Evolutionary conservation across 2,797 vertebrate species (phyloP).

Genomic region (Manis javanica): DNA sequence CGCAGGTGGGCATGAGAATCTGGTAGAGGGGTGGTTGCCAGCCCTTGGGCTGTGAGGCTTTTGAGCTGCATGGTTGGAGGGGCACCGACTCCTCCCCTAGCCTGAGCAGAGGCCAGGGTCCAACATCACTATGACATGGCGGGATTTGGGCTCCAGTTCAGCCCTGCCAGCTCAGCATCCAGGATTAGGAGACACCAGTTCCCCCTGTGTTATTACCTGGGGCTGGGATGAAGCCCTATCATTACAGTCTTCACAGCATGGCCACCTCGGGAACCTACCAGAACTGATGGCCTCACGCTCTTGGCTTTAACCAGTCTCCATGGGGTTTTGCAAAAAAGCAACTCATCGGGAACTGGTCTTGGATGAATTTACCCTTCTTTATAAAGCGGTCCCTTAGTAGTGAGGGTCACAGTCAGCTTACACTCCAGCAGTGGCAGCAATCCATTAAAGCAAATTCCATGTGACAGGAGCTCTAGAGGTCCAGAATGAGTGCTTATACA

Average conservation of each 20-base stretch:
- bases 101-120: not conserved
- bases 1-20: not conserved
- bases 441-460: not conserved
- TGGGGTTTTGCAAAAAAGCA: not conserved
- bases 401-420: not conserved
- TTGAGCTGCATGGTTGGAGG: not conserved
- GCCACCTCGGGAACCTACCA: not conserved
- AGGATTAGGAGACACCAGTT: not conserved
- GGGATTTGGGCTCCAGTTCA: not conserved
- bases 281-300: not conserved
- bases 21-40: not conserved
- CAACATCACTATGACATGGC: not conserved
- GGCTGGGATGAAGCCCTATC: not conserved
- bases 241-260: not conserved
- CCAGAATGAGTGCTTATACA: not conserved
- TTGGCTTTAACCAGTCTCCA: not conserved
- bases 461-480: not conserved
- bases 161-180: not conserved
- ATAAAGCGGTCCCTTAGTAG: not conserved
- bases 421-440: not conserved
- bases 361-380: not conserved
- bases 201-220: not conserved
- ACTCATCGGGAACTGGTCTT: too few relatives aligned
- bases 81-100: not conserved
- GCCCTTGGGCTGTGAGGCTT: not conserved